Evolutionary conservation across 2,888 invertebrate species (phyloP).

Genomic region (Andrena haemorrhoa): DNA sequence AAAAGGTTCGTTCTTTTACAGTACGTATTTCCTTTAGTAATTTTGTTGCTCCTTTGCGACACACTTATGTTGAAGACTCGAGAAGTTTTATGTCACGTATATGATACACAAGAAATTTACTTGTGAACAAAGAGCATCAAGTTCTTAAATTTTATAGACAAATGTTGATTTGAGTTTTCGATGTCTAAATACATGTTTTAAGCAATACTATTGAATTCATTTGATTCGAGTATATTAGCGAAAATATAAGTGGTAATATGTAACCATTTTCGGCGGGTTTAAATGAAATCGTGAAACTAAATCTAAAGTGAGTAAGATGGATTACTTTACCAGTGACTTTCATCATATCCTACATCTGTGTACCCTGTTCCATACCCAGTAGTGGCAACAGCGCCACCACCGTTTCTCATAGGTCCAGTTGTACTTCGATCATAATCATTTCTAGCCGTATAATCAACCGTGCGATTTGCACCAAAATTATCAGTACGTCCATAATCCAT

Average conservation of each 20-base stretch:
- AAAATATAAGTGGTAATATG: background rate
- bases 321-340: slow-evolving; percentile 74
- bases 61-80: background rate
- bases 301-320: slow-evolving; percentile 23
- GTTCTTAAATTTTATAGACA: background rate
- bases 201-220: background rate
- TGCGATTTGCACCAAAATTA: slow-evolving; percentile 81
- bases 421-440: slow-evolving; percentile 82
- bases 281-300: slow-evolving; percentile 17
- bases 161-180: slow-evolving; percentile 1
- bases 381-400: slow-evolving; percentile 80
- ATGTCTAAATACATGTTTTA: slow-evolving; percentile 8
- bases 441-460: slow-evolving; percentile 82
- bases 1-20: slow-evolving; percentile 5
- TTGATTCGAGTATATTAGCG: slow-evolving; percentile 8
- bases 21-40: background rate
- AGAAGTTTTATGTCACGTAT: background rate
- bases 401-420: slow-evolving; percentile 83
- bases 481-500: slow-evolving; percentile 83
- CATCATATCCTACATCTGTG: slow-evolving; percentile 81
- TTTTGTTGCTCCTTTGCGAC: background rate
- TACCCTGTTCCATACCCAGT: slow-evolving; percentile 82
- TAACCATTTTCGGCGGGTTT: background rate
- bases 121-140: background rate
- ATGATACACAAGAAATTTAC: background rate